Percentiles rank a stretch among this genome's conserved stretches.
Conservation (phyloP, 2,113 vertebrate species). For the Marmota monax region DNA sequence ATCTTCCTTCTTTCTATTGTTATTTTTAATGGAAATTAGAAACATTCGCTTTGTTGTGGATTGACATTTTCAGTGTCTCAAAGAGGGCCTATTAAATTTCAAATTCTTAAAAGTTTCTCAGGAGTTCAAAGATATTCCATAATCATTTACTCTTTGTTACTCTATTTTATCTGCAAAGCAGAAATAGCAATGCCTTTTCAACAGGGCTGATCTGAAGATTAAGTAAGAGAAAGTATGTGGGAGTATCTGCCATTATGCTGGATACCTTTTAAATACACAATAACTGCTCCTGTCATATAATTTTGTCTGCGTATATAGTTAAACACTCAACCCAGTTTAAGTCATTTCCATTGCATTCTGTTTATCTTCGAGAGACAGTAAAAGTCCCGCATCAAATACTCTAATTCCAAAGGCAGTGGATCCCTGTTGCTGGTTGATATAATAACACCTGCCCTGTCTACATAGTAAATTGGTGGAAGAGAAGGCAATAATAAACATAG, state of each 20-base stretch:
- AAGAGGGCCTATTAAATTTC: background rate
- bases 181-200: background rate
- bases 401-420: background rate
- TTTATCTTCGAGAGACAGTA: slow-evolving; percentile 24
- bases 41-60: background rate
- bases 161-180: background rate
- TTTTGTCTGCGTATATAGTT: background rate
- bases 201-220: background rate
- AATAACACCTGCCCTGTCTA: background rate
- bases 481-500: background rate
- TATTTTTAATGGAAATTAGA: slow-evolving; percentile 24
- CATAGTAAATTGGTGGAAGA: background rate
- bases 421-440: background rate
- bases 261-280: background rate
- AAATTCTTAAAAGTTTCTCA: slow-evolving; percentile 20
- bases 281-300: background rate
- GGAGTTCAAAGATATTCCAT: background rate
- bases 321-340: background rate
- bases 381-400: background rate
- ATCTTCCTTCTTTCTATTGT: background rate
- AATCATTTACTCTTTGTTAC: background rate
- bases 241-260: background rate
- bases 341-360: background rate
- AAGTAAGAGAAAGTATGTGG: background rate
- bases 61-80: slow-evolving; percentile 18